Evolutionary conservation across 1,140 invertebrate genomes (phyloP), one percentile per base, ranked within the genome.

Genomic region (Oryctes rhinoceros): DNA sequence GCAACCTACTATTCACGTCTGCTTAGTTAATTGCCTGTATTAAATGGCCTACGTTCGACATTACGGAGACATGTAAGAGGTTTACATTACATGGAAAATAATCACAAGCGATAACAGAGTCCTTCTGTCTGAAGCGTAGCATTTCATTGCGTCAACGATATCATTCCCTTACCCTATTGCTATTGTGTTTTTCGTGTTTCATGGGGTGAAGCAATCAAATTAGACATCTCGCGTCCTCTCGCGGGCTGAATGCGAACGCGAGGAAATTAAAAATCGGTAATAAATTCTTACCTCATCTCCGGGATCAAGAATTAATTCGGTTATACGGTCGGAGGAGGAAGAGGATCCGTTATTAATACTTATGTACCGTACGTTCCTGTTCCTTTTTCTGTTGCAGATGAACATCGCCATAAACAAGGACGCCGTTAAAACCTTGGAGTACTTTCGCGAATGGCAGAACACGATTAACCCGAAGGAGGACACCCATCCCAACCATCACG

Each of bases 401-500:
- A 84, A 84, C 80, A 79, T 86, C 44, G 81, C 74, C 30, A 88
- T 91, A 44, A 90, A 85, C 62, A 88, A 90, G 80, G 89, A 92
- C 83, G 89, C 91, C 9, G 89, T 90, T 79, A 87, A 88, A 80
- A 90, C 91, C 4, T 84, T 93, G 39, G 86, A 88, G 49, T 91
- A 89, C 83, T 93, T 93, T 86, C 91, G 91, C 83, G 86, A 90
- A 77, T 93, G 91, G 91, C 92, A 93, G 83, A 86, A 89, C 48
- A 85, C 84, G 37, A 89, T 92, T 47, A 93, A 93, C 85, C 90
- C 91, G 3, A 87, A 88, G 53, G 89, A 91, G 79, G 91, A 92
- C 81, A 86, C 88, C 4, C 90, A 92, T 83, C 91, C 91, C 15
- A 90, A 91, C 83, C 93, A 94, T 84, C 93, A 94, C 86, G 93